These are phyloP conservation scores for Empis stercorea DNA, from an alignment of 2,888 invertebrate genomes.

Conservation along the genomic window DNA sequence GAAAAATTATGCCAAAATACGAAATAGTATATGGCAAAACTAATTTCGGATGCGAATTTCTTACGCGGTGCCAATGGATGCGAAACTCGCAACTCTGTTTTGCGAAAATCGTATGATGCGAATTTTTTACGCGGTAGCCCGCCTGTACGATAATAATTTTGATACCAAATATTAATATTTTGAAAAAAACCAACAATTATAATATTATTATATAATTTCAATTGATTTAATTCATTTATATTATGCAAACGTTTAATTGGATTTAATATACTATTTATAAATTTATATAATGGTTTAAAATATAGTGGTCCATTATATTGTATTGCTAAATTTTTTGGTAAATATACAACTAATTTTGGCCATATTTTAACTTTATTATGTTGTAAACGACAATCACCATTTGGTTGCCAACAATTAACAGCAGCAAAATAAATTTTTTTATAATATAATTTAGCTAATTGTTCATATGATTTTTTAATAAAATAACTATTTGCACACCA, in stretches of 20 bases:
- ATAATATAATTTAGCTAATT: constrained; percentile 54
- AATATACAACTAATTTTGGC: constrained; percentile 75
- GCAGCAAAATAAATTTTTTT: constrained; percentile 70
- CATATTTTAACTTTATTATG: constrained; percentile 52
- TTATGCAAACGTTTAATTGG: constrained; percentile 57
- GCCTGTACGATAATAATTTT: constrained; percentile 61
- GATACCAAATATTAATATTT: constrained; percentile 47
- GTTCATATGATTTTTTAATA: constrained; percentile 60
- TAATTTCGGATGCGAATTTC: too few relatives aligned
- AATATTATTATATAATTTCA: constrained; percentile 55
- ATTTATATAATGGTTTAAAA: constrained; percentile 53
- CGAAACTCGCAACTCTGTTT: too few relatives aligned
- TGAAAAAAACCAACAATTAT: constrained; percentile 62
- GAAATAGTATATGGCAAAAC: too few relatives aligned
- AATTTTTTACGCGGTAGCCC: too few relatives aligned
- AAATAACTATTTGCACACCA: constrained; percentile 84
- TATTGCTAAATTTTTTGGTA: constrained; percentile 46
- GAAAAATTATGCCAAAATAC: too few relatives aligned
- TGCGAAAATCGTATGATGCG: too few relatives aligned
- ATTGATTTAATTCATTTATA: constrained; percentile 45
- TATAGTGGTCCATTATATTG: constrained; percentile 53
- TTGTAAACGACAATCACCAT: constrained; percentile 64
- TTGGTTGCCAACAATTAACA: constrained; percentile 87
- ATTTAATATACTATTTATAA: constrained; percentile 55
- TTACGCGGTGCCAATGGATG: too few relatives aligned